Conservation (phyloP, 2,888 invertebrate genomes). For the Prostheceraeus crozeri region DNA sequence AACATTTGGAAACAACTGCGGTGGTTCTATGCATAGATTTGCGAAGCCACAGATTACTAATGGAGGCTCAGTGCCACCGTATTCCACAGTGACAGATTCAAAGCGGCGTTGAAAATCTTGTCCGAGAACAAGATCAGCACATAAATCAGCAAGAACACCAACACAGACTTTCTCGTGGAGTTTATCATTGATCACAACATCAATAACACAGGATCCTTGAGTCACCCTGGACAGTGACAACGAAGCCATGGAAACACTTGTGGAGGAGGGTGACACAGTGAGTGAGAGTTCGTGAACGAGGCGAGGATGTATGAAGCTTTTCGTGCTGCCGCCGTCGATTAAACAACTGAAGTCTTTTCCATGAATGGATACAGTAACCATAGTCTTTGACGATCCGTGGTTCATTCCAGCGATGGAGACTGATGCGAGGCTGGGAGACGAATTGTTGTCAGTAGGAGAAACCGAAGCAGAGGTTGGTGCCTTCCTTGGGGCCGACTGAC, state of each 20-base stretch:
- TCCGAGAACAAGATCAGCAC: slow-evolving; percentile 31
- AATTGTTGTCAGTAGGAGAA: too few species aligned
- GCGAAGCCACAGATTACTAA: background rate
- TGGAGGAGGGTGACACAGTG: slow-evolving; percentile 1
- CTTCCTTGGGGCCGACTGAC: background rate
- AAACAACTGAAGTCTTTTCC: slow-evolving; percentile 13
- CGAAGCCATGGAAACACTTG: slow-evolving; percentile 13
- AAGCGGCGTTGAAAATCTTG: slow-evolving; percentile 11
- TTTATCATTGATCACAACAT: slow-evolving; percentile 9
- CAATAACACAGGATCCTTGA: background rate
- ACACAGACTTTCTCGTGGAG: slow-evolving; percentile 18
- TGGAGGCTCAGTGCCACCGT: background rate
- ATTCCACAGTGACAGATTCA: slow-evolving; percentile 23
- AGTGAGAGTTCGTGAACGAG: slow-evolving; percentile 10
- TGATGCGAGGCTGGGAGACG: slow-evolving; percentile 23
- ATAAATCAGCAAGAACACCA: slow-evolving; percentile 9
- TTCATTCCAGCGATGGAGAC: too few species aligned
- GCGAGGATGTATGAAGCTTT: slow-evolving; percentile 17
- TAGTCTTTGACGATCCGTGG: background rate
- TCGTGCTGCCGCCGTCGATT: slow-evolving; percentile 32
- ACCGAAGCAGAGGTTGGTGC: slow-evolving; percentile 29
- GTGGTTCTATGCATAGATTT: slow-evolving; percentile 1
- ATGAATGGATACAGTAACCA: slow-evolving; percentile 18
- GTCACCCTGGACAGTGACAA: background rate
- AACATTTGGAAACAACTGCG: slow-evolving; percentile 31